These are phyloP conservation scores for Pachypeltis micranthus DNA, from an alignment of 1,140 invertebrate genomes.

Conservation along the genomic window DNA sequence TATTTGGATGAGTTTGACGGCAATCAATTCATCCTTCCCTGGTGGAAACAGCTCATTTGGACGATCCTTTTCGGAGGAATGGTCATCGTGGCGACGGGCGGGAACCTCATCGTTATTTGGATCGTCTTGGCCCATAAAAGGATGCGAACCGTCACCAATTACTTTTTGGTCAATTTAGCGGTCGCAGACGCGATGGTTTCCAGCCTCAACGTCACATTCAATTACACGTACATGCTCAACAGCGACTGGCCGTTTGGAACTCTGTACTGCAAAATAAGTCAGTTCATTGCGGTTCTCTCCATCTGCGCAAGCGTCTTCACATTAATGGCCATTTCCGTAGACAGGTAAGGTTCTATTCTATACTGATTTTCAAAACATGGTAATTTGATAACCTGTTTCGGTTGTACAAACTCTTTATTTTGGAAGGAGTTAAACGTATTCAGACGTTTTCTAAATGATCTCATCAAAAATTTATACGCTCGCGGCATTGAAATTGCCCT, in stretches of 20 bases:
- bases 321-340: constrained; percentile 88
- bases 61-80: constrained; percentile 70
- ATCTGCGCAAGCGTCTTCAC: constrained; percentile 90
- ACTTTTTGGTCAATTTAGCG: constrained; percentile 88
- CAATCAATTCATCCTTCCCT: constrained; percentile 56
- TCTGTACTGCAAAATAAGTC: constrained; percentile 85
- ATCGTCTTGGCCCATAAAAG: constrained; percentile 80
- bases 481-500: too few species aligned
- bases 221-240: constrained; percentile 85
- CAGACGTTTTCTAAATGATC: too few species aligned
- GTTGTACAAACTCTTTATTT: too few species aligned
- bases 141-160: constrained; percentile 92
- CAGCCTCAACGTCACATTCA: constrained; percentile 83
- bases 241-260: constrained; percentile 87
- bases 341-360: constrained; percentile 79
- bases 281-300: constrained; percentile 83
- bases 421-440: too few species aligned
- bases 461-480: too few species aligned
- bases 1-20: constrained; percentile 11
- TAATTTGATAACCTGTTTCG: too few species aligned
- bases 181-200: constrained; percentile 86
- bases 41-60: constrained; percentile 79
- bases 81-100: constrained; percentile 81
- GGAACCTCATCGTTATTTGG: constrained; percentile 91
- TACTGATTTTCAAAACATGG: too few species aligned